These are phyloP conservation scores for Petrocephalus microphthalmus DNA, from an alignment of 2,113 vertebrate species.

Conservation along the genomic window DNA sequence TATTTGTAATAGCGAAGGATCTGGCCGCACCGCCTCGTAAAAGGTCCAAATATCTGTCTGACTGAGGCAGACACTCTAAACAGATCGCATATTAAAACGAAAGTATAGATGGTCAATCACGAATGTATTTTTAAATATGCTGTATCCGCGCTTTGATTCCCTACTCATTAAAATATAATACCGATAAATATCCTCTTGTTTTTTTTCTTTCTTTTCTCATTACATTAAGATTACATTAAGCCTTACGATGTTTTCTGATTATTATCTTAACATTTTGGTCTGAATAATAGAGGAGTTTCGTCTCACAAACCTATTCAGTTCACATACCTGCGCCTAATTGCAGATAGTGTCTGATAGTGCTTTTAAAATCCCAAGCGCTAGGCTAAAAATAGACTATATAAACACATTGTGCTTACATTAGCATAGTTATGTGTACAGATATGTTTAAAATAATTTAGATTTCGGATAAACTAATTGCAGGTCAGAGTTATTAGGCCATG, in stretches of 20 bases:
- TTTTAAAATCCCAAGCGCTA: not conserved
- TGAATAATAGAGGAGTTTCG: not conserved
- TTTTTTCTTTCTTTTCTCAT: not conserved
- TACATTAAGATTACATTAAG: not conserved
- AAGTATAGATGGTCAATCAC: not conserved
- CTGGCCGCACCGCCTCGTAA: not conserved
- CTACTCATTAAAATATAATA: not conserved
- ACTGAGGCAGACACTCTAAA: not conserved
- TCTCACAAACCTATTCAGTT: not conserved
- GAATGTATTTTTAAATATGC: not conserved
- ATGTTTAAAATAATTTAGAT: not conserved
- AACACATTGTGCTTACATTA: not conserved
- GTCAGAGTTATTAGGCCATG: not conserved
- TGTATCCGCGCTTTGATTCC: not conserved
- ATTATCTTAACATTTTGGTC: not conserved
- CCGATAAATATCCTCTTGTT: not conserved
- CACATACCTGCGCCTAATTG: not conserved
- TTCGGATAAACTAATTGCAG: not conserved
- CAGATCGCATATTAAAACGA: not conserved
- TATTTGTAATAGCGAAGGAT: not conserved
- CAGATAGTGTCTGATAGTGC: not conserved
- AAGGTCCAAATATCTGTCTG: not conserved
- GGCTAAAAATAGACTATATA: not conserved
- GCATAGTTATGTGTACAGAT: not conserved
- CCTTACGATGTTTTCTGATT: not conserved